These are phyloP conservation scores for Micromesistius poutassou DNA, from an alignment of 2,797 vertebrate genomes.

Conservation along the genomic window DNA sequence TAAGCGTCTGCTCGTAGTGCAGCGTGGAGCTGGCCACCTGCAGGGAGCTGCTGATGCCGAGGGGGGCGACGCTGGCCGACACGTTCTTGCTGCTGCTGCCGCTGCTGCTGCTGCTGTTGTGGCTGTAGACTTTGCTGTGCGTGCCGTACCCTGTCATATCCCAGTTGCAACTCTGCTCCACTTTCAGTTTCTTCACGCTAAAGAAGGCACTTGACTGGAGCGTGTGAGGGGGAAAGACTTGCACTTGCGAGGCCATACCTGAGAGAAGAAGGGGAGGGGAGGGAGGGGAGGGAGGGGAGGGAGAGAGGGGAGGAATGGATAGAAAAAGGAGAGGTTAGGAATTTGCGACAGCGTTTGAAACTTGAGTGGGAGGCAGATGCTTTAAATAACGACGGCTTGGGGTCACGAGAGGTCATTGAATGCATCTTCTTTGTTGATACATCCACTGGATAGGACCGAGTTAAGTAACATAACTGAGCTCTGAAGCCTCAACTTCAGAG, in stretches of 20 bases:
- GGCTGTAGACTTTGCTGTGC: slow-evolving; percentile 89
- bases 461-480: background rate
- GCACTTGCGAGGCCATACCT: slow-evolving; percentile 99
- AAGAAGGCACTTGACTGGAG: slow-evolving; percentile 99
- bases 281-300: slow-evolving; percentile 10
- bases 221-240: slow-evolving; percentile 96
- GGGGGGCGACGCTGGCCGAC: slow-evolving; percentile 80
- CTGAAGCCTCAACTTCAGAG: background rate
- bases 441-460: slow-evolving; percentile 4
- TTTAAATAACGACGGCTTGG: slow-evolving; percentile 73
- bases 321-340: slow-evolving; percentile 69
- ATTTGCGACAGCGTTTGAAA: slow-evolving; percentile 69
- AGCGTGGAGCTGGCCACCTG: slow-evolving; percentile 83
- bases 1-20: slow-evolving; percentile 95
- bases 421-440: slow-evolving; percentile 30
- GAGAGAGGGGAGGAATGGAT: slow-evolving; percentile 37
- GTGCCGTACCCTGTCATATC: slow-evolving; percentile 99
- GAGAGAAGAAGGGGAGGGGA: slow-evolving; percentile 43
- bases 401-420: slow-evolving; percentile 59
- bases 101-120: slow-evolving; percentile 78
- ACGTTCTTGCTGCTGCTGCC: slow-evolving; percentile 69
- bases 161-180: slow-evolving; percentile 95
- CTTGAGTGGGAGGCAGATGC: slow-evolving; percentile 58
- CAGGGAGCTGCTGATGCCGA: slow-evolving; percentile 81
- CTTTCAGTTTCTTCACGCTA: slow-evolving; percentile 99